phyloP scores from a whole-genome alignment of 2,113 vertebrate genomes.

The Morone chrysops region DNA sequence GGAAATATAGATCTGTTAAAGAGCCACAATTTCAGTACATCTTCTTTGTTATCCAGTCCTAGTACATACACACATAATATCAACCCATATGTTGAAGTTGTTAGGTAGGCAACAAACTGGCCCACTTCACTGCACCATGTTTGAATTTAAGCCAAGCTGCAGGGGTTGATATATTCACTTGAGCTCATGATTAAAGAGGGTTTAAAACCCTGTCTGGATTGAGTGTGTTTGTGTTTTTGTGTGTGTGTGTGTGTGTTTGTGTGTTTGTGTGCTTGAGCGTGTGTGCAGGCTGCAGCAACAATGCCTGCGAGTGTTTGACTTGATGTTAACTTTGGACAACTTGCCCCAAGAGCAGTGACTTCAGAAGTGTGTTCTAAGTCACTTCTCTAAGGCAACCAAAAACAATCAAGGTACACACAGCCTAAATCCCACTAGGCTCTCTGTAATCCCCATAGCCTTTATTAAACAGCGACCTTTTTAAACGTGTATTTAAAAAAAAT shows the following conservation, averaged over 20 bases:
- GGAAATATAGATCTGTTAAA: not conserved
- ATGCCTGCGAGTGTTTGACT: slow-evolving; percentile 34
- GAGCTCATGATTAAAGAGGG: slow-evolving; percentile 67
- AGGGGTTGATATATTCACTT: slow-evolving; percentile 63
- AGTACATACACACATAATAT: not conserved
- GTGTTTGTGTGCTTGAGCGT: not conserved
- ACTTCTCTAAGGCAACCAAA: slow-evolving; percentile 48
- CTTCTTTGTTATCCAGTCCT: not conserved
- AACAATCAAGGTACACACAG: slow-evolving; percentile 60
- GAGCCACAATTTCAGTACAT: not conserved
- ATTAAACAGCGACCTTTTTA: slow-evolving; percentile 68
- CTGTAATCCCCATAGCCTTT: slow-evolving; percentile 65
- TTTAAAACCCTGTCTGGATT: slow-evolving; percentile 60
- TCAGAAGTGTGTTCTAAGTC: slow-evolving; percentile 42
- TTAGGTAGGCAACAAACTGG: slow-evolving; percentile 47
- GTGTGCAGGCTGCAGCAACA: slow-evolving; percentile 38
- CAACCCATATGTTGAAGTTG: slow-evolving; percentile 28
- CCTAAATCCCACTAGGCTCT: slow-evolving; percentile 34
- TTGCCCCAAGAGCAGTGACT: slow-evolving; percentile 41
- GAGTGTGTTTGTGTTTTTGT: slow-evolving; percentile 21
- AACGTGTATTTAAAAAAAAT: slow-evolving; percentile 48
- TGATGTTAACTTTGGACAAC: slow-evolving; percentile 55
- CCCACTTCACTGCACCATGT: slow-evolving; percentile 49
- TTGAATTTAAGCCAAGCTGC: slow-evolving; percentile 62
- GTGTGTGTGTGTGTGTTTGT: slow-evolving; percentile 5